These are phyloP conservation scores for Synergus gifuensis DNA, from an alignment of 2,888 invertebrate species.

Conservation along the genomic window DNA sequence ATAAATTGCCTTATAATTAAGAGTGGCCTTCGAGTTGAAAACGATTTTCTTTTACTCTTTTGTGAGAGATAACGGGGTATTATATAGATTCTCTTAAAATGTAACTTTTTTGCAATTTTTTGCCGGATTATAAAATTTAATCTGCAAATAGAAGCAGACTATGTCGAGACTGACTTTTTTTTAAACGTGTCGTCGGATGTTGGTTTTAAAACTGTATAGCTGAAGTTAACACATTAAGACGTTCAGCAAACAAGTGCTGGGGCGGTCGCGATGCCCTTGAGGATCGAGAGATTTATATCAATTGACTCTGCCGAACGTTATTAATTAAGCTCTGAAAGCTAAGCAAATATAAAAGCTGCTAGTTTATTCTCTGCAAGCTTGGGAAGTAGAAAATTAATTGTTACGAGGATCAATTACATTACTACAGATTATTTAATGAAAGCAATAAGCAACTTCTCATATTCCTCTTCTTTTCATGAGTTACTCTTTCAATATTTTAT, in stretches of 20 bases:
- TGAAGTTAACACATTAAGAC: constrained; percentile 28
- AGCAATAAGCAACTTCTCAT: too few relatives aligned
- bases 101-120: constrained; percentile 12
- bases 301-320: constrained; percentile 25
- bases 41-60: constrained; percentile 1
- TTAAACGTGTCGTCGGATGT: constrained; percentile 25
- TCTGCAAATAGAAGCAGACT: constrained; percentile 20
- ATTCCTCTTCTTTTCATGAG: too few relatives aligned
- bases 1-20: constrained; percentile 7
- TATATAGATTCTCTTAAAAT: not conserved
- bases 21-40: constrained; percentile 12
- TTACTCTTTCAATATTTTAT: too few relatives aligned
- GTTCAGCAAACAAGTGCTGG: constrained; percentile 22
- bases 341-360: constrained; percentile 49
- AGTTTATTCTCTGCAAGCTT: not conserved
- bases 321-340: constrained; percentile 54
- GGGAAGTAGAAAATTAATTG: not conserved
- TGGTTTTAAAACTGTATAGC: constrained; percentile 30
- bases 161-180: constrained; percentile 13
- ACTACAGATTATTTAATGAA: not conserved
- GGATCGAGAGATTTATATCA: constrained; percentile 34
- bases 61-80: not conserved
- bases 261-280: constrained; percentile 29
- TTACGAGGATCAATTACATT: not conserved
- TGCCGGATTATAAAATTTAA: constrained; percentile 25